These are phyloP conservation scores for Paguma larvata DNA, from an alignment of 2,797 vertebrate species.

Conservation along the genomic window DNA sequence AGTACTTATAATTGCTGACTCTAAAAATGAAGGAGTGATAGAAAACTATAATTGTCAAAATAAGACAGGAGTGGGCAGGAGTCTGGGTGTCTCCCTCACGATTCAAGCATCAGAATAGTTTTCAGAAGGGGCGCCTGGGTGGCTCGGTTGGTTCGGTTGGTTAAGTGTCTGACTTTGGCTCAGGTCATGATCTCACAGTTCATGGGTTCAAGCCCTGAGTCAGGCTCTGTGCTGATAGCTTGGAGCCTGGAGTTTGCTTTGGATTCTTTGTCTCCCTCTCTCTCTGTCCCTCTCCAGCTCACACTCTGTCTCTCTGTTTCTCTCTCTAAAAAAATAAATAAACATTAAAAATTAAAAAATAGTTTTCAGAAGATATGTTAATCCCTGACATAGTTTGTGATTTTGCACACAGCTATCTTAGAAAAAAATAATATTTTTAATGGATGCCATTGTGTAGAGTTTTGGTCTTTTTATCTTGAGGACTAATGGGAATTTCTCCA, in stretches of 20 bases:
- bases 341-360: background rate
- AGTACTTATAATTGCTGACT: background rate
- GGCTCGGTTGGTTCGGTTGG: no score
- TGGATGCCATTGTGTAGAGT: constrained; percentile 58
- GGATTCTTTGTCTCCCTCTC: no score
- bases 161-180: no score
- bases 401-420: constrained; percentile 35
- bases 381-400: background rate
- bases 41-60: background rate
- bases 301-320: no score
- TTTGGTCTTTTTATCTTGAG: constrained; percentile 81
- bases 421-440: constrained; percentile 57
- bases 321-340: no score
- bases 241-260: no score
- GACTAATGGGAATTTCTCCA: constrained; percentile 83
- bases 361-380: constrained; percentile 13
- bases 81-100: background rate
- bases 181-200: no score
- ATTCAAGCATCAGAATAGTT: background rate
- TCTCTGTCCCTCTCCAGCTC: no score
- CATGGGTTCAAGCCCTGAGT: no score
- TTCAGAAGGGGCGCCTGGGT: background rate
- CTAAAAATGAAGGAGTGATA: background rate
- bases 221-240: no score
- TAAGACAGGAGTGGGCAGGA: background rate